These are phyloP conservation scores for Nesoenas mayeri DNA, from an alignment of 2,113 vertebrate species.

Conservation along the genomic window DNA sequence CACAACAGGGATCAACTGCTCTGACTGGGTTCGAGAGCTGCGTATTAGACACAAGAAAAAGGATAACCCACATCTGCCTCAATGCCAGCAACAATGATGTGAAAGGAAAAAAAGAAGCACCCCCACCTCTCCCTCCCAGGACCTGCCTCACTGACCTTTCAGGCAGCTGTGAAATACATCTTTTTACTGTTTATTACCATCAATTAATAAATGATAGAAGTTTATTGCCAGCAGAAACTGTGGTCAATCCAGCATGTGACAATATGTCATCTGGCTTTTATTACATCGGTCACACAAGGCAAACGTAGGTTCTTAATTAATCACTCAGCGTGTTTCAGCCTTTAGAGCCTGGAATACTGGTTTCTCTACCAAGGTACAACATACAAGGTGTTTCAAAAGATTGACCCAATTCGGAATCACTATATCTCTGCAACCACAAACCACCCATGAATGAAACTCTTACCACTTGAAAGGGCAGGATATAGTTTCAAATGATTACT, in stretches of 20 bases:
- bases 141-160: background rate
- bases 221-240: conserved; percentile 2
- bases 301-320: conserved; percentile 26
- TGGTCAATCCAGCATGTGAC: background rate
- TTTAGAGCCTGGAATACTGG: background rate
- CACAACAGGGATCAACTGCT: background rate
- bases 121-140: background rate
- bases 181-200: background rate
- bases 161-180: background rate
- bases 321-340: background rate
- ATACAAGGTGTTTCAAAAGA: too few species aligned
- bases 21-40: background rate
- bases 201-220: conserved; percentile 15
- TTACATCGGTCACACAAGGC: background rate
- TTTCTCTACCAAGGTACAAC: background rate
- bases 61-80: background rate
- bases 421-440: too few species aligned
- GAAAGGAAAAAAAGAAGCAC: background rate
- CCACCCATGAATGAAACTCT: too few species aligned
- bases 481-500: too few species aligned
- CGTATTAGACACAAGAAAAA: background rate
- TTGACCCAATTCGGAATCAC: too few species aligned
- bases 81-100: background rate
- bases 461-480: too few species aligned
- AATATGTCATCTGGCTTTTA: background rate